Percentiles rank a stretch among this genome's conserved stretches.
Conservation (phyloP, 2,888 invertebrate genomes). For the Lypha dubia region DNA sequence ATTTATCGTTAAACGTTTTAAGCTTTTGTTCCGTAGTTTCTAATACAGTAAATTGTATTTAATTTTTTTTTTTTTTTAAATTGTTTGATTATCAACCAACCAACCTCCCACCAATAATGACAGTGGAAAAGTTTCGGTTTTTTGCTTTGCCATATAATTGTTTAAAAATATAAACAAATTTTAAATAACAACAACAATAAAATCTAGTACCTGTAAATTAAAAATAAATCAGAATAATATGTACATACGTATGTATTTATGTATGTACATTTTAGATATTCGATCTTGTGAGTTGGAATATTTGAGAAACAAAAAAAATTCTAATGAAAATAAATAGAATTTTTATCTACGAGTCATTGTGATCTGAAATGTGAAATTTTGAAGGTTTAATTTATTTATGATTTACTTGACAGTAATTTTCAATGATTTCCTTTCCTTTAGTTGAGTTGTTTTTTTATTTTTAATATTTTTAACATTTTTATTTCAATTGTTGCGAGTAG, state of each 20-base stretch:
- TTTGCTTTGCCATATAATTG: slow-evolving; percentile 11
- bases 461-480: slow-evolving; percentile 3
- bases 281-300: slow-evolving; percentile 11
- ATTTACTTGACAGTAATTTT: neutral
- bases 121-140: slow-evolving; percentile 36
- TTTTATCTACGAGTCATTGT: neutral
- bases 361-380: neutral
- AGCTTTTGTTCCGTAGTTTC: neutral
- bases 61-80: neutral
- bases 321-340: slow-evolving; percentile 5
- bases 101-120: slow-evolving; percentile 25
- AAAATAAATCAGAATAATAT: slow-evolving; percentile 24
- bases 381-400: neutral
- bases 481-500: too few relatives aligned
- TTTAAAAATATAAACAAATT: slow-evolving; percentile 21
- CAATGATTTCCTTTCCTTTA: neutral
- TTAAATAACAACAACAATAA: slow-evolving; percentile 34
- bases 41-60: neutral
- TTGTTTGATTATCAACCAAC: slow-evolving; percentile 16
- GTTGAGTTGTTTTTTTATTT: neutral
- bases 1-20: neutral
- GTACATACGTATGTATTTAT: too few relatives aligned
- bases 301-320: slow-evolving; percentile 2
- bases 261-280: slow-evolving; percentile 4
- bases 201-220: slow-evolving; percentile 5